Evolutionary conservation across 2,797 vertebrate genomes (phyloP), one percentile per base, ranked within the genome.

Genomic region (Botia kubotai): DNA sequence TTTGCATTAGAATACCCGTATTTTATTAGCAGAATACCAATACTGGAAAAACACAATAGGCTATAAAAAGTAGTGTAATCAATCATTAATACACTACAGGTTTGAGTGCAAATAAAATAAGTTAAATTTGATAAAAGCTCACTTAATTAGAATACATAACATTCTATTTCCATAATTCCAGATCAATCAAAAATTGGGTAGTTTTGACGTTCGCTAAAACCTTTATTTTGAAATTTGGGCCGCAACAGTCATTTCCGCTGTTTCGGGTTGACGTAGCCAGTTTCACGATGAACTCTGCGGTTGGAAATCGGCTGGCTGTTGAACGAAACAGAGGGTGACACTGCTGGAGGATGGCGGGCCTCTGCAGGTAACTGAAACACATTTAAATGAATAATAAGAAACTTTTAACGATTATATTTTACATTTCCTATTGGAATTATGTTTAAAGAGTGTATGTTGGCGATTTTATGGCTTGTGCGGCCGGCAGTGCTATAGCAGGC

Each of bases 401-500:
- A n/a, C 33, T 29, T n/a, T 60, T 50, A 36, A 21, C 39, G 48
- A 0, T 16, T 50, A 16, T 50, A 33, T 33, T 57, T 67, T 3
- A 39, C 65, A 6, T 68, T 63, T 50, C 10, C 68, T 65, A 60
- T 73, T 29, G 39, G 26, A 65, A 82, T 74, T 75, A 1, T 75
- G 46, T 55, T 19, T 21, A 60, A 68, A 68, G 46, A 79, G 46
- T 77, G 21, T 60, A 23, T 73, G 21, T 10, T 50, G 33, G n/a
- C 21, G n/a, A 69, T 43, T 85, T 72, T 77, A 50, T 72, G 58
- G 63, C 72, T 72, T 85, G 81, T n/a, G 75, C 77, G 60, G 63
- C 23, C 83, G 81, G 86, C 84, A 82, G 83, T 80, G 90, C 89
- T 82, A 26, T 26, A 70, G 84, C 87, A 87, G 88, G 90, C 92